Percentiles rank a stretch among this genome's conserved stretches.
Evolutionary conservation across 1,140 invertebrate genomes (phyloP).

Genomic region (Leptoteleia sp.): DNA sequence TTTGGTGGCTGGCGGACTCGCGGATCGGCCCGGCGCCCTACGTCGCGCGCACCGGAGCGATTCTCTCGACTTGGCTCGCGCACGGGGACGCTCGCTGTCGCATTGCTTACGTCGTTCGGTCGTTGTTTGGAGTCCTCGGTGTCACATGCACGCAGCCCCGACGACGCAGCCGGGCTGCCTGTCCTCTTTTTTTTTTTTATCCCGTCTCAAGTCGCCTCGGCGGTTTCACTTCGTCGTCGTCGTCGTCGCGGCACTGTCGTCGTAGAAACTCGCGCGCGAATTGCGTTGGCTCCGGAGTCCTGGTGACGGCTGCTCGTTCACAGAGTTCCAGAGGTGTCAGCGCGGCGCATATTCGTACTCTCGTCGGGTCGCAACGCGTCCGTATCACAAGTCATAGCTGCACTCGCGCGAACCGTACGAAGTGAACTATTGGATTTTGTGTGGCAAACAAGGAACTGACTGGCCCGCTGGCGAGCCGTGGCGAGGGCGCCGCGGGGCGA

Average conservation of each 20-base stretch:
- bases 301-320: constrained; percentile 1
- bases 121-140: constrained; percentile 42
- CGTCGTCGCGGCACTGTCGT: neutral
- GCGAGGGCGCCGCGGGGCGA: constrained; percentile 65
- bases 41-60: neutral
- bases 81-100: neutral
- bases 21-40: constrained; percentile 9
- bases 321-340: constrained; percentile 22
- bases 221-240: neutral
- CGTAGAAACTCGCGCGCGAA: neutral
- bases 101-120: constrained; percentile 30
- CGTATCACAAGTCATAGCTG: constrained; percentile 68
- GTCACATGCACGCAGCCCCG: constrained; percentile 43
- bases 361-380: constrained; percentile 44
- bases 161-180: constrained; percentile 35
- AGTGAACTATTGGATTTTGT: constrained; percentile 82
- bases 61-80: too few species aligned
- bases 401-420: constrained; percentile 75
- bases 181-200: neutral
- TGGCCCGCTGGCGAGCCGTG: constrained; percentile 76
- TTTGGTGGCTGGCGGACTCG: too few species aligned
- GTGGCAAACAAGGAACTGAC: constrained; percentile 82
- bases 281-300: neutral
- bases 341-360: constrained; percentile 50
- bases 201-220: neutral